Evolutionary conservation across 2,888 invertebrate genomes (phyloP).

Genomic region (Gandaritis pyraliata): DNA sequence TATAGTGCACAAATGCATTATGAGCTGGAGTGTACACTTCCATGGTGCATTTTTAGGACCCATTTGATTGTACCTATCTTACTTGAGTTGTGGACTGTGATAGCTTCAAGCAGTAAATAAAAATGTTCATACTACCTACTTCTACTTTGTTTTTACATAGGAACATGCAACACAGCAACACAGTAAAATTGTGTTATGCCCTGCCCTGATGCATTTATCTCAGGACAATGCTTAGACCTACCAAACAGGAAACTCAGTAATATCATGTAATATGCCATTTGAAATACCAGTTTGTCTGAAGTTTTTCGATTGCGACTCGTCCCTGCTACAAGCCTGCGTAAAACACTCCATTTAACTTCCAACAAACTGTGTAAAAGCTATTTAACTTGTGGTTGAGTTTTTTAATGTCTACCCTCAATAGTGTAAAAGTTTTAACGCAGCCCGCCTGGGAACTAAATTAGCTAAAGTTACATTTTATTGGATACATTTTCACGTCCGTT

Average conservation of each 20-base stretch:
- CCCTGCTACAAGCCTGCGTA: slow-evolving; percentile 28
- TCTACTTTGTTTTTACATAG: too few species aligned
- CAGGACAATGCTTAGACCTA: too few species aligned
- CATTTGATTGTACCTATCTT: neutral
- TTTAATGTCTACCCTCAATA: slow-evolving; percentile 38
- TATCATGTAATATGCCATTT: too few species aligned
- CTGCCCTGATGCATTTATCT: too few species aligned
- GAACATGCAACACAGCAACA: too few species aligned
- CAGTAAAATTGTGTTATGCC: too few species aligned
- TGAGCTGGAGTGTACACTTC: slow-evolving; percentile 4
- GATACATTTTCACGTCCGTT: too few species aligned
- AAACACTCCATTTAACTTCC: slow-evolving; percentile 44
- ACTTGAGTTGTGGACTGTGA: too few species aligned
- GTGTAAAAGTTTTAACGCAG: slow-evolving; percentile 39
- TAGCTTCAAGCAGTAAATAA: too few species aligned
- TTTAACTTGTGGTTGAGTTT: slow-evolving; percentile 50
- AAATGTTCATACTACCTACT: too few species aligned
- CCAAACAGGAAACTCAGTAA: too few species aligned
- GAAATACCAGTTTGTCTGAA: slow-evolving; percentile 16
- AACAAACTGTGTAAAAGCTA: slow-evolving; percentile 45
- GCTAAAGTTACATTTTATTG: slow-evolving; percentile 21
- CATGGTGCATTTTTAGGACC: too few species aligned
- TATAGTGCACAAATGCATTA: slow-evolving; percentile 21
- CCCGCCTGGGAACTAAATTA: slow-evolving; percentile 27
- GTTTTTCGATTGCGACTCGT: slow-evolving; percentile 34